Base-by-base conservation (phyloP, 2,888 invertebrate species). In the Acronicta aceris region DNA sequence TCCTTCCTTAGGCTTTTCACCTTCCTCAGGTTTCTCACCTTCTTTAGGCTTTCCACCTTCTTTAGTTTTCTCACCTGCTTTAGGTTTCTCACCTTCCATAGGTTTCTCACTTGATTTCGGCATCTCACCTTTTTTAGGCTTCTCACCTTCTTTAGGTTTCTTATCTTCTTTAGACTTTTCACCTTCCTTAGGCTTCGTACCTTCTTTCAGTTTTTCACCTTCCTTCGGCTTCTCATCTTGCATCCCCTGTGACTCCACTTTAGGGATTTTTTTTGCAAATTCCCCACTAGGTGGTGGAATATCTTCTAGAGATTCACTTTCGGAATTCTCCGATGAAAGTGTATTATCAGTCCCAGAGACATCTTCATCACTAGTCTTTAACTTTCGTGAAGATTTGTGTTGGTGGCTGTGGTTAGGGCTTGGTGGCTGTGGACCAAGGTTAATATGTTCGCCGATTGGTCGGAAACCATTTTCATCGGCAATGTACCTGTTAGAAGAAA, bases 381-480 rank as follows among this genome's bases (percentile, higher is more conserved):
- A 71, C n/a, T 87, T 81, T 43, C 85, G 78, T 2, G 87, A 84
- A 50, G 81, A 71, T 73, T 90, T 91, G 36, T 83, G 46, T 16
- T 57, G 45, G n/a, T 46, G 47, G 7, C 9, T 15, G n/a, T 40
- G 82, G 30, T 59, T 78, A 38, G 68, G 38, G 59, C 65, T 75
- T 66, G 65, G 33, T 60, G 64, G 54, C 71, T 79, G 61, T 82
- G 67, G 73, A 40, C 81, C 82, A 52, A 81, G 95, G 1, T 96
- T 96, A 62, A 96, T 88, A 81, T 96, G 96, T 74, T 95, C 96
- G 13, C 96, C 97, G 67, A 95, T 90, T 0, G 96, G 96, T 78
- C 95, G 96, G 88, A 96, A 97, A 27, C 96, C 96, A 81, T 97
- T 96, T 86, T 97, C 97, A 82, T 97, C 97, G 67, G 97, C 97